Evolutionary conservation across 2,113 vertebrate genomes (phyloP).

Genomic region (Hippocampus mohnikei): DNA sequence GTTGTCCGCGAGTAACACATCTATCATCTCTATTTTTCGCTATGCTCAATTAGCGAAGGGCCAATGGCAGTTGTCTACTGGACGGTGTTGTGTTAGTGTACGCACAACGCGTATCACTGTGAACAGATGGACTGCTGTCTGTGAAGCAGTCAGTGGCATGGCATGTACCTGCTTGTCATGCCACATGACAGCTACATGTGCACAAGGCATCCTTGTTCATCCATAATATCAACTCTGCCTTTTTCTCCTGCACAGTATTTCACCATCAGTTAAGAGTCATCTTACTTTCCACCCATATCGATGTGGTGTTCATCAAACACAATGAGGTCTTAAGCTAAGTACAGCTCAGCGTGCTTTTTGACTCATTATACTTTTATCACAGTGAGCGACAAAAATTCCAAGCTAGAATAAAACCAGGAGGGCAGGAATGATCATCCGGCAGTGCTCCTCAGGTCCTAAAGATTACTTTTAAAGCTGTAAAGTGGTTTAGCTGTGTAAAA

Average conservation of each 20-base stretch:
- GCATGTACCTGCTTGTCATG: slow-evolving; percentile 44
- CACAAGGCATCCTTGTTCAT: not conserved
- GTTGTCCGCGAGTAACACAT: slow-evolving; percentile 37
- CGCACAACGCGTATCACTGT: slow-evolving; percentile 12
- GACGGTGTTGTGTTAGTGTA: slow-evolving; percentile 12
- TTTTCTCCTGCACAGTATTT: not conserved
- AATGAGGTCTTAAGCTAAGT: not conserved
- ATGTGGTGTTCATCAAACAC: not conserved
- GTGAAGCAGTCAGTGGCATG: slow-evolving; percentile 44
- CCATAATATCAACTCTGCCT: not conserved
- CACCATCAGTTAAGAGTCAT: not conserved
- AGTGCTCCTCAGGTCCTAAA: not conserved
- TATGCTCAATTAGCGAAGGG: slow-evolving; percentile 22
- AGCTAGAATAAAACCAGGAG: not conserved
- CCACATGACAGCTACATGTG: slow-evolving; percentile 41
- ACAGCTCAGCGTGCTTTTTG: not conserved
- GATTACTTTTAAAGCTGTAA: not conserved
- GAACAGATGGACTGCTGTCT: slow-evolving; percentile 54
- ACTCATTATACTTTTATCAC: not conserved
- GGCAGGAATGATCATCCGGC: not conserved
- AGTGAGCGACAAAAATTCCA: not conserved
- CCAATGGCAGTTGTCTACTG: slow-evolving; percentile 24
- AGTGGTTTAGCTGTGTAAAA: not conserved
- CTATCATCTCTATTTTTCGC: slow-evolving; percentile 38
- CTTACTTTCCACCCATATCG: not conserved